Conservation (phyloP, 64 coral and sea anemone genomes). For the Actinia tenebrosa region DNA sequence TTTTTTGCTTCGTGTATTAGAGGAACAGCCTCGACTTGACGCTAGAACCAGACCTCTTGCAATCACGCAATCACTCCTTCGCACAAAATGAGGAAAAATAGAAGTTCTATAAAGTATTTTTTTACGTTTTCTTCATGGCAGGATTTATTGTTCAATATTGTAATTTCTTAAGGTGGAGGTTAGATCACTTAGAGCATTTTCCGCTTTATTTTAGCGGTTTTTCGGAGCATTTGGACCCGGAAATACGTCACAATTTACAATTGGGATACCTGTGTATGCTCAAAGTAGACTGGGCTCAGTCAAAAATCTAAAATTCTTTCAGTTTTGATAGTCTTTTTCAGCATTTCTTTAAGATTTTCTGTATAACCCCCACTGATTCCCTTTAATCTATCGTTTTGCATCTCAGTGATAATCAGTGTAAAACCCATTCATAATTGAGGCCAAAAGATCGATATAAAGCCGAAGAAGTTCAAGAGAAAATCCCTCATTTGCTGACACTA, state of each 20-base stretch:
- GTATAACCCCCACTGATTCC: neutral
- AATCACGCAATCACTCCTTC: neutral
- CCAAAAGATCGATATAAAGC: neutral
- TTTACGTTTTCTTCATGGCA: too few relatives aligned
- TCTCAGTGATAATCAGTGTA: neutral
- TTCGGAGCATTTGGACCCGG: neutral
- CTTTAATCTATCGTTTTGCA: neutral
- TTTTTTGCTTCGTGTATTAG: neutral
- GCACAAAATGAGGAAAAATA: neutral
- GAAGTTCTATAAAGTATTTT: too few relatives aligned
- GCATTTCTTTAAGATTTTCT: neutral
- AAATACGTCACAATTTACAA: neutral
- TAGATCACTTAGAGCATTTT: too few relatives aligned
- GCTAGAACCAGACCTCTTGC: neutral
- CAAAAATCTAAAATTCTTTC: neutral
- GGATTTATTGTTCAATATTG: too few relatives aligned
- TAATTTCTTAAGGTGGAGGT: neutral
- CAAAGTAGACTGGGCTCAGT: neutral
- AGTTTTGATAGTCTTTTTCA: too few relatives aligned
- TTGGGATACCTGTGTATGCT: slow-evolving; percentile 4
- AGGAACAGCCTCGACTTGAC: neutral
- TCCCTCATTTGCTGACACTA: neutral
- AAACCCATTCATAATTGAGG: neutral
- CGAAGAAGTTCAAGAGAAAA: neutral
- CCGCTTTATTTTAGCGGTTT: neutral